Evolutionary conservation across 2,888 invertebrate species (phyloP), one percentile per base, ranked within the genome.

Genomic region (Rhogogaster chlorosoma): DNA sequence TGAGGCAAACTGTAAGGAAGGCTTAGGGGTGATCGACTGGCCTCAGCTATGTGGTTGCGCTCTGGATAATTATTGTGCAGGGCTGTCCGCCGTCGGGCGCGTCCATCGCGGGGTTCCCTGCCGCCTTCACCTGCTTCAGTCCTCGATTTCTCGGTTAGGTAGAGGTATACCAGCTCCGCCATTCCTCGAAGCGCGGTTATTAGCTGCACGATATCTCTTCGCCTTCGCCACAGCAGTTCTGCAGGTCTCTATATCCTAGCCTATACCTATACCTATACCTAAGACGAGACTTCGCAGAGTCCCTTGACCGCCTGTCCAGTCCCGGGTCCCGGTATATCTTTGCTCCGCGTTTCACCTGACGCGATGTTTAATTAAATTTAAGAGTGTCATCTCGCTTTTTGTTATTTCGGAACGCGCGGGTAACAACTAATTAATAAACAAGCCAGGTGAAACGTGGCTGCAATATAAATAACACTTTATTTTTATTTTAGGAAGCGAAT

Each of bases 201-300:
- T 83, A 83, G 29, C 83, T 83, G 83, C 83, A 83, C 83, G 83
- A 83, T 83, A 83, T 49, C 42, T 45, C 61, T 29, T 67, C n/a
- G 32, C 49, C 36, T 57, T 29, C 15, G 18, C 64, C 29, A 6
- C 26, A 9, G 42, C 32, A 18, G n/a, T 42, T 10, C 18, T 53
- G 36, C 32, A 15, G 32, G 18, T 71, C 38, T 49, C 9, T 77
- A 18, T 12, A 29, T 53, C 32, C 49, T 53, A 32, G 10, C n/a
- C 26, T 36, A 22, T 36, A 45, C 75, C 2, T 38, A 38, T 38
- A 71, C 32, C 70, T 42, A 45, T 45, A 15, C 9, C 70, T 53
- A 6, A 53, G 53, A 53, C n/a, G n/a, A 0, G n/a, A 53, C 6
- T 53, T 53, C 7, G 53, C 53, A n/a, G 53, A 53, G 53, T 53